Percentiles rank a stretch among this genome's conserved stretches.
These are phyloP conservation scores for Ophion ventricosus DNA, from an alignment of 2,888 invertebrate species.

Conservation along the genomic window DNA sequence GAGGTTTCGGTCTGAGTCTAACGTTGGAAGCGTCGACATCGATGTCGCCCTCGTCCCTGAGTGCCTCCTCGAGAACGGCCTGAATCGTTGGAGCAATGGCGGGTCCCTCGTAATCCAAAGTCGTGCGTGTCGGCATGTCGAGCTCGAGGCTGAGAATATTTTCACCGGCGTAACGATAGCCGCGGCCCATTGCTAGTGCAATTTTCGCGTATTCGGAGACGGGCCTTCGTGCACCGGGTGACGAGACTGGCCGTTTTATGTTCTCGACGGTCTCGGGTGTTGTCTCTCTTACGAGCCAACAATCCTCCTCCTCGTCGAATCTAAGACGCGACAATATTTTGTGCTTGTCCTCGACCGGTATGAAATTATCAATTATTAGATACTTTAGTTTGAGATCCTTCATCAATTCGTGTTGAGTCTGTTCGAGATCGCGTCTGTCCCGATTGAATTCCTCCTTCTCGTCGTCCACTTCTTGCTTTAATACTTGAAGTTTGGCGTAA, in stretches of 20 bases:
- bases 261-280: slow-evolving; percentile 82
- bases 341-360: slow-evolving; percentile 92
- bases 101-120: slow-evolving; percentile 90
- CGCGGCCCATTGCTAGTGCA: slow-evolving; percentile 84
- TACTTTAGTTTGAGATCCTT: slow-evolving; percentile 95
- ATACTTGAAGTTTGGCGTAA: slow-evolving; percentile 90
- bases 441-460: slow-evolving; percentile 94
- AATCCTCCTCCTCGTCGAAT: slow-evolving; percentile 93
- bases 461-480: slow-evolving; percentile 92
- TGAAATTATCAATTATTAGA: slow-evolving; percentile 95
- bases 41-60: slow-evolving; percentile 81
- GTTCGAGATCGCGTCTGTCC: slow-evolving; percentile 96
- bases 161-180: slow-evolving; percentile 85
- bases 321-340: slow-evolving; percentile 89
- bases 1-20: slow-evolving; percentile 75
- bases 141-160: slow-evolving; percentile 90
- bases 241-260: slow-evolving; percentile 87
- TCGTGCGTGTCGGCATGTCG: slow-evolving; percentile 91
- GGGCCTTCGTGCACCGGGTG: slow-evolving; percentile 87
- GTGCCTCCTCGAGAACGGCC: slow-evolving; percentile 83
- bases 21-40: slow-evolving; percentile 81
- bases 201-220: slow-evolving; percentile 86
- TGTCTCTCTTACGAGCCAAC: slow-evolving; percentile 86
- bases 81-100: slow-evolving; percentile 89
- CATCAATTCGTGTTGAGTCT: slow-evolving; percentile 95